Evolutionary conservation across 2,797 vertebrate species (phyloP).

Genomic region (Anomalospiza imberbis): DNA sequence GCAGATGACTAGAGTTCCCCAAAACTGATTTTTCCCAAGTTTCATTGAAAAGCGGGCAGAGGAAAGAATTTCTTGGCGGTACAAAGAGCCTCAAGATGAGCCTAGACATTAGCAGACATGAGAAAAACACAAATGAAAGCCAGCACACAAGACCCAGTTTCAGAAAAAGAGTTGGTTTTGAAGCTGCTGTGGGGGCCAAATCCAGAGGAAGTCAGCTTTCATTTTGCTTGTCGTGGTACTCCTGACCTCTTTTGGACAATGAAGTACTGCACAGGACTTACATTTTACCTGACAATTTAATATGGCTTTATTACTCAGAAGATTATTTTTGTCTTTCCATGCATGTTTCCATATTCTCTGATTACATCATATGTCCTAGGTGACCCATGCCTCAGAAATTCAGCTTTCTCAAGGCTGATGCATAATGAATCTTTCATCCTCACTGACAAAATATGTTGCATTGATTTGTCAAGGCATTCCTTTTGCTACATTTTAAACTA

Average conservation of each 20-base stretch:
- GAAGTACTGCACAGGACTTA: background rate
- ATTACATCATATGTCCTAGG: slow-evolving; percentile 17
- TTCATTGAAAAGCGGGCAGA: background rate
- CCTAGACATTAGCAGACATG: background rate
- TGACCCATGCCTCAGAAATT: slow-evolving; percentile 2
- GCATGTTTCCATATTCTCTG: background rate
- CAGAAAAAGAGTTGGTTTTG: background rate
- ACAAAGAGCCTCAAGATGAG: background rate
- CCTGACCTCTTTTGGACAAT: background rate
- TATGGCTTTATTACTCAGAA: background rate
- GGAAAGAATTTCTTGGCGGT: background rate
- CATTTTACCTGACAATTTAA: background rate
- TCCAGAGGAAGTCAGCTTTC: background rate
- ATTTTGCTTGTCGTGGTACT: background rate
- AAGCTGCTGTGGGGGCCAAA: background rate
- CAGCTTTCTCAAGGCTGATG: background rate
- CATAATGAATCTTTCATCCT: slow-evolving; percentile 23
- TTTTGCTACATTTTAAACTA: slow-evolving; percentile 17
- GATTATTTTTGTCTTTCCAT: slow-evolving; percentile 4
- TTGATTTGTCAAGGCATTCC: slow-evolving; percentile 21
- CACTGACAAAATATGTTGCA: background rate
- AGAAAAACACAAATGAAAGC: background rate
- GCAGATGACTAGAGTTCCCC: background rate
- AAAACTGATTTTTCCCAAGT: background rate
- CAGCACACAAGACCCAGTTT: background rate